Base-by-base conservation (phyloP, 2,113 vertebrate genomes). In the Petroica traversi region DNA sequence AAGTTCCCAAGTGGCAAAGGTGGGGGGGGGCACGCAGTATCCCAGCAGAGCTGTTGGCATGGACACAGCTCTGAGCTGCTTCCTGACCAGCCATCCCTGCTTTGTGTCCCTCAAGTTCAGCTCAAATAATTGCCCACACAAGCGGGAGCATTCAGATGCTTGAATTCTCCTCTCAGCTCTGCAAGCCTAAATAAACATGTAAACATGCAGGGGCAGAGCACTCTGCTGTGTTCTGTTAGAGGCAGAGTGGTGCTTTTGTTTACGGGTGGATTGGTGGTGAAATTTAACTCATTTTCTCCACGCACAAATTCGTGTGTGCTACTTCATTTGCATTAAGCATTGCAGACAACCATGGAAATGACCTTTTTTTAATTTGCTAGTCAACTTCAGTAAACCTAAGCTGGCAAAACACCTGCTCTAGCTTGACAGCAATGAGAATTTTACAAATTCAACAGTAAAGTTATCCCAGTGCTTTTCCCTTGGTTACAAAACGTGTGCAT, bases 241-340 rank as follows among this genome's bases (percentile, higher is more conserved):
- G 61, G 68, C 43, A 31, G 22, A 40, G 41, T 19, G 41, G 28
- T 36, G 28, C 1, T 24, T 71, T 49, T 43, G 8, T 48, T 46
- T 45, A 12, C 14, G 15, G 18, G 9, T 16, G n/a, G 46, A 16
- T 57, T 34, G 12, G 17, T 52, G 51, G 19, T 34, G 71, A 79
- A 68, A 73, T 36, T 76, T 12, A 58, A 71, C 40, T 75, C 7
- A 13, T 63, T 75, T 87, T 82, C 49, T 68, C 17, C 41, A 19
- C 24, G 10, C 8, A 52, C 34, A 36, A 78, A n/a, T 13, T 19
- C 1, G 0, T 15, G 10, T 24, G 28, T 40, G n/a, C 22, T 36
- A 8, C 15, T 85, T 76, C 11, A 19, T 79, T 78, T 49, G 26
- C n/a, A 48, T 23, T 26, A 89, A 74, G 13, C 40, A 33, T 57